Conservation (phyloP, 2,888 invertebrate genomes). For the Rutpela maculata region DNA sequence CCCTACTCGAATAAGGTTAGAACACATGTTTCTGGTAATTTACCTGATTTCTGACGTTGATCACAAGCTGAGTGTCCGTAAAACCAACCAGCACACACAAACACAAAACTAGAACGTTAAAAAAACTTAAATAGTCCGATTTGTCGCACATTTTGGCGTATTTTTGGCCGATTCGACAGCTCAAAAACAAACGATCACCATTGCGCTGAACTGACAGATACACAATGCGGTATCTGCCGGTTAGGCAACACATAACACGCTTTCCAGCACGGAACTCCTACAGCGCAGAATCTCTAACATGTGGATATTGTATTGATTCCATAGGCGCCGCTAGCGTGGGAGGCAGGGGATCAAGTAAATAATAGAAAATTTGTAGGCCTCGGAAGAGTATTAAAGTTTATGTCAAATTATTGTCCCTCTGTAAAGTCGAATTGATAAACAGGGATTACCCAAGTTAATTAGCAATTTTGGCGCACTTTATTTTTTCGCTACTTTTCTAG, state of each 20-base stretch:
- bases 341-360: conserved; percentile 1
- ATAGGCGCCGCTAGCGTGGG: conserved; percentile 45
- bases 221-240: conserved; percentile 60
- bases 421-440: too few relatives aligned
- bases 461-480: neutral
- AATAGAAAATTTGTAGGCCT: neutral
- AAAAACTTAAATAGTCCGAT: conserved; percentile 48
- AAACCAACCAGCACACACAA: conserved; percentile 60
- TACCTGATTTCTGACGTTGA: conserved; percentile 72
- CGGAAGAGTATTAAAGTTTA: too few relatives aligned
- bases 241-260: conserved; percentile 63
- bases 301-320: conserved; percentile 56
- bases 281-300: conserved; percentile 54
- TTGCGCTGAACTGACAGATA: conserved; percentile 59
- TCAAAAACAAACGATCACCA: conserved; percentile 55
- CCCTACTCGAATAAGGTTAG: conserved; percentile 56
- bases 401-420: too few relatives aligned
- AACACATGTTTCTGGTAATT: conserved; percentile 58
- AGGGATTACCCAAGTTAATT: too few relatives aligned
- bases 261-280: conserved; percentile 39
- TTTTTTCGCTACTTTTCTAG: too few relatives aligned
- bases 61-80: conserved; percentile 67
- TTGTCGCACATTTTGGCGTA: conserved; percentile 54
- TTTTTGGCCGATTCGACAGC: conserved; percentile 55
- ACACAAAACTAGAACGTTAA: conserved; percentile 52